These are phyloP conservation scores for Mimas tiliae DNA, from an alignment of 2,888 invertebrate species.

Conservation along the genomic window DNA sequence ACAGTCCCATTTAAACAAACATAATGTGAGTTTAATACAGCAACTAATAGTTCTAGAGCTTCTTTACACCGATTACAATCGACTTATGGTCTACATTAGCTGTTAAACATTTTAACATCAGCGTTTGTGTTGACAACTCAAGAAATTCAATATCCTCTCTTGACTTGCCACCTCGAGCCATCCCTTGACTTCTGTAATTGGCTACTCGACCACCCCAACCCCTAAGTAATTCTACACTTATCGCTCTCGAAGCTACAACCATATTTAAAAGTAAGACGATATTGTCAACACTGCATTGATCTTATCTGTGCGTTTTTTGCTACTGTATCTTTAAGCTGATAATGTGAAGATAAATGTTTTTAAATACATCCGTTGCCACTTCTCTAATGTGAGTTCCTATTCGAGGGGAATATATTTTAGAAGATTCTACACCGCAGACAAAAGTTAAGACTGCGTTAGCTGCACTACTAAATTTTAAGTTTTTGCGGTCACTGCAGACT, in stretches of 20 bases:
- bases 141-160: conserved; percentile 11
- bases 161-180: background rate
- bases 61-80: conserved; percentile 21
- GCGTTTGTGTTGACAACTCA: conserved; percentile 2
- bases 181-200: conserved; percentile 43
- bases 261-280: conserved; percentile 42
- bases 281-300: conserved; percentile 42
- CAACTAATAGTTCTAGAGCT: conserved; percentile 14
- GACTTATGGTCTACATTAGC: conserved; percentile 13
- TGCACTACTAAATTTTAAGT: background rate
- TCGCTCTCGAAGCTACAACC: conserved; percentile 31
- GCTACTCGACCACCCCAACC: conserved; percentile 43
- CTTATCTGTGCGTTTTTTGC: conserved; percentile 21
- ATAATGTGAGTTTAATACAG: background rate
- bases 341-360: conserved; percentile 8
- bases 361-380: background rate
- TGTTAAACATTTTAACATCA: background rate
- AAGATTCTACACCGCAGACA: background rate
- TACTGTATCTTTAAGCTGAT: background rate
- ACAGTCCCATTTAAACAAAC: background rate
- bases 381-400: background rate
- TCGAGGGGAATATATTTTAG: background rate
- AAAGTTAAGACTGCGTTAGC: background rate
- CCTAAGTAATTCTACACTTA: conserved; percentile 41
- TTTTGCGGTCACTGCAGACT: background rate